Evolutionary conservation across 2,113 vertebrate genomes (phyloP), one percentile per base, ranked within the genome.

Genomic region (Glaucidium brasilianum): DNA sequence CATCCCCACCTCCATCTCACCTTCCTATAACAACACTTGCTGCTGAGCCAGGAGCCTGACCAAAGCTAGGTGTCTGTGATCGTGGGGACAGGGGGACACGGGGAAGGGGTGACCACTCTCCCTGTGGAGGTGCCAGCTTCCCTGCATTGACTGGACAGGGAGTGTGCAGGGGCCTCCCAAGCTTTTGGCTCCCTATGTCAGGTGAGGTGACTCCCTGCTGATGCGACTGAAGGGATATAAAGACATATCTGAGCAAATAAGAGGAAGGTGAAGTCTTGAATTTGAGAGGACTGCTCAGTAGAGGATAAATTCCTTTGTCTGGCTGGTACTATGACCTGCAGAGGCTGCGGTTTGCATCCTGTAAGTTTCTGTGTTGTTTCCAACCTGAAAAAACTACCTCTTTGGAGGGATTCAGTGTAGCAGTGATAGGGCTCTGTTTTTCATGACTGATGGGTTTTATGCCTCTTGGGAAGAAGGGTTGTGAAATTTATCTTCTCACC

Each of bases 21-120:
- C 12, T 22, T 6, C 5, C n/a, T n/a, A 3, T 21, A 58, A 10
- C 2, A 30, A 19, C 5, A 37, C 23, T 26, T 0, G 1, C 35
- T 74, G 49, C 62, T 50, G 45, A 82, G 29, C 10, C 45, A 23
- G 83, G 26, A 80, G 29, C n/a, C 69, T 13, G 60, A 58, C 9
- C 52, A 60, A 59, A 41, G 26, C 10, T 4, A 9, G 22, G 13
- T 11, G 41, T 7, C n/a, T 47, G 43, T 45, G 43, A 45, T 45
- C 14, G 0, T 15, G 14, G 60, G 26, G 22, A 49, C 6, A 12
- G 27, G 29, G 25, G 4, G 12, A 26, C 0, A 8, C 0, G 1
- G 34, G 23, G 23, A 82, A 29, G 27, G 27, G 41, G 22, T 37
- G 34, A 25, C 12, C 0, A 5, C 30, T 37, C 15, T 72, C 50